phyloP scores from a whole-genome alignment of 2,888 invertebrate genomes.

The Xestobium rufovillosum region DNA sequence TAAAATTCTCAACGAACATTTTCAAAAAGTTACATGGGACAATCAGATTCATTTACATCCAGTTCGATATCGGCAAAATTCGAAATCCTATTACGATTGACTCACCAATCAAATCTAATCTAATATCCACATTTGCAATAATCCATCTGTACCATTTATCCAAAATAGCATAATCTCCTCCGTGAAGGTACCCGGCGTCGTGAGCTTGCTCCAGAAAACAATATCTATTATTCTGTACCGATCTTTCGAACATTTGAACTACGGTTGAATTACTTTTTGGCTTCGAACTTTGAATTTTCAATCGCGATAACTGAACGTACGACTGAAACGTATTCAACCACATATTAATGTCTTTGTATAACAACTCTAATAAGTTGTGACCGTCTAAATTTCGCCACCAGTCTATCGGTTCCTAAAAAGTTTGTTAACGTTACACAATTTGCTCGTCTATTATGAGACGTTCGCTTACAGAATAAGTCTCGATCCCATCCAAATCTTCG shows the following conservation, averaged over 20 bases:
- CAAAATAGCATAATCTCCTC: constrained; percentile 72
- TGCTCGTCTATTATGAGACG: neutral
- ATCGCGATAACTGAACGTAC: constrained; percentile 84
- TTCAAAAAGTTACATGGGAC: no score
- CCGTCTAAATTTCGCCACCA: constrained; percentile 76
- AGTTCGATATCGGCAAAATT: no score
- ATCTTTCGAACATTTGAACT: constrained; percentile 84
- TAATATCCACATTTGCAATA: constrained; percentile 60
- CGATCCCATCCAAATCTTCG: constrained; percentile 34
- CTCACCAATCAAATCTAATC: constrained; percentile 79
- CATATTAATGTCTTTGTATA: constrained; percentile 76
- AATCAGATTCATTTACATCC: no score
- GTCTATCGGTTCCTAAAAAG: constrained; percentile 66
- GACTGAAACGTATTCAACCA: constrained; percentile 87
- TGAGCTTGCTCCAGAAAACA: constrained; percentile 72
- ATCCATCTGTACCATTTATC: constrained; percentile 85
- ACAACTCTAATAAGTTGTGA: constrained; percentile 72
- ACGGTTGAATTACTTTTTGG: constrained; percentile 51
- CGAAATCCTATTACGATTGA: neutral
- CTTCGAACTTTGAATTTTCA: constrained; percentile 63
- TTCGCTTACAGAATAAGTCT: constrained; percentile 39
- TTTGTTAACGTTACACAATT: constrained; percentile 5
- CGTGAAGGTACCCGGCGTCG: constrained; percentile 58
- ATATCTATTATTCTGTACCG: constrained; percentile 73
- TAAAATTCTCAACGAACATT: no score